Percentiles rank a stretch among this genome's conserved stretches.
Evolutionary conservation across 2,113 vertebrate species (phyloP).

Genomic region (Haemorhous mexicanus): DNA sequence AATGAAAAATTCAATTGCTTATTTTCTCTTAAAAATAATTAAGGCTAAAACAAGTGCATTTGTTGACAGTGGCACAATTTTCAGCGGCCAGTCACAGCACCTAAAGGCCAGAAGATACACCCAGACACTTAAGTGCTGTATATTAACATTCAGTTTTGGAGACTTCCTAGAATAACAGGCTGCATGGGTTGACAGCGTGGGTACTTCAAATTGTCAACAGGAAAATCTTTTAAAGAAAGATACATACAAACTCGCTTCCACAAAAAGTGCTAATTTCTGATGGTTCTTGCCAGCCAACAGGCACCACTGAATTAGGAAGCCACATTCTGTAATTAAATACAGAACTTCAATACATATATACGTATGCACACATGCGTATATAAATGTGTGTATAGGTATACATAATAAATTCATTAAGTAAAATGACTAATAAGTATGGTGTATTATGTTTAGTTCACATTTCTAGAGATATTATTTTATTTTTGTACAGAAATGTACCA

Average conservation of each 20-base stretch:
- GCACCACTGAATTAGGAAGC: slow-evolving; percentile 68
- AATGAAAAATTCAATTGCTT: slow-evolving; percentile 62
- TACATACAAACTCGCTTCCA: neutral
- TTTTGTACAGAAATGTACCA: slow-evolving; percentile 59
- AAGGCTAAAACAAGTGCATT: slow-evolving; percentile 82
- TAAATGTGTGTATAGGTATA: slow-evolving; percentile 55
- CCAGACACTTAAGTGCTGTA: slow-evolving; percentile 53
- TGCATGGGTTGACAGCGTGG: slow-evolving; percentile 26
- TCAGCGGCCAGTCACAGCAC: slow-evolving; percentile 68
- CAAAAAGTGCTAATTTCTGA: slow-evolving; percentile 20
- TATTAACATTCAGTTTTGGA: slow-evolving; percentile 69
- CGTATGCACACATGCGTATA: slow-evolving; percentile 36
- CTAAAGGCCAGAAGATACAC: slow-evolving; percentile 54
- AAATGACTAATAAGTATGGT: slow-evolving; percentile 30
- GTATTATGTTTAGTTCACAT: slow-evolving; percentile 61
- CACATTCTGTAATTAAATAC: slow-evolving; percentile 70
- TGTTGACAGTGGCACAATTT: slow-evolving; percentile 78
- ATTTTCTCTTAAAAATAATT: slow-evolving; percentile 70
- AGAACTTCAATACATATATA: slow-evolving; percentile 61
- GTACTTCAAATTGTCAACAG: slow-evolving; percentile 22
- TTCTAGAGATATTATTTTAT: slow-evolving; percentile 59
- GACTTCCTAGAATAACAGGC: slow-evolving; percentile 35
- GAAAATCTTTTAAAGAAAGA: slow-evolving; percentile 52
- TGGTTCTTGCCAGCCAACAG: slow-evolving; percentile 62
- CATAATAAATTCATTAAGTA: slow-evolving; percentile 44